Base-by-base conservation (phyloP, 2,113 vertebrate species). In the Halichoerus grypus region DNA sequence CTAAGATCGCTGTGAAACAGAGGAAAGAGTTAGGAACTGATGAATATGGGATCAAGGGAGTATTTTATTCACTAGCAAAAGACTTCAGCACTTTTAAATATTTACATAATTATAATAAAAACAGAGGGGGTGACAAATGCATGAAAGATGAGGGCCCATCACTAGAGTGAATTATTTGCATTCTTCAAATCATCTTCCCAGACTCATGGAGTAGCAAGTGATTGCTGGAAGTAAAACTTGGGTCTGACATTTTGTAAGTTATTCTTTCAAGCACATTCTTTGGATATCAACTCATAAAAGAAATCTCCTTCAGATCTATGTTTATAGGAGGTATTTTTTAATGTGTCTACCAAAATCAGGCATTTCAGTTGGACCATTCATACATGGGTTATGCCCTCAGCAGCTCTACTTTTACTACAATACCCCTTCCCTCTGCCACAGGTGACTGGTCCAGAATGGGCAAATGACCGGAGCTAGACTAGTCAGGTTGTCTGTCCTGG, bases 71-170 rank as follows among this genome's bases (percentile, higher is more conserved):
- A 49, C 33, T 33, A 55, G 31, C 28, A 79, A n/a, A 87, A 86
- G 24, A 86, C n/a, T 71, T 39, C 15, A 61, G 7, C 39, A 86
- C 55, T 80, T 85, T 42, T 11, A 81, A 67, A 85, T 81, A 76
- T 81, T 85, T 86, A 71, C 76, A 51, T 76, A 81, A n/a, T 39
- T 21, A 19, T 88, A 49, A n/a, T 67, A 65, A 83, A 81, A 97
- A 31, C 1, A 94, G 39, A 88, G 12, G 65, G 13, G 18, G 80
- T 46, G 15, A 55, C 36, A 96, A 76, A 77, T 49, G 59, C n/a
- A 28, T 14, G 31, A n/a, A 7, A 88, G 21, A 57, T 13, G 39
- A 93, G 3, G 33, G 36, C 5, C 36, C 26, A 87, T 81, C 42
- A 77, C 28, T 8, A 69, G 4, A 69, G 13, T 59, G 36, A 87